These are phyloP conservation scores for Odontesthes bonariensis DNA, from an alignment of 2,113 vertebrate species.

Conservation along the genomic window DNA sequence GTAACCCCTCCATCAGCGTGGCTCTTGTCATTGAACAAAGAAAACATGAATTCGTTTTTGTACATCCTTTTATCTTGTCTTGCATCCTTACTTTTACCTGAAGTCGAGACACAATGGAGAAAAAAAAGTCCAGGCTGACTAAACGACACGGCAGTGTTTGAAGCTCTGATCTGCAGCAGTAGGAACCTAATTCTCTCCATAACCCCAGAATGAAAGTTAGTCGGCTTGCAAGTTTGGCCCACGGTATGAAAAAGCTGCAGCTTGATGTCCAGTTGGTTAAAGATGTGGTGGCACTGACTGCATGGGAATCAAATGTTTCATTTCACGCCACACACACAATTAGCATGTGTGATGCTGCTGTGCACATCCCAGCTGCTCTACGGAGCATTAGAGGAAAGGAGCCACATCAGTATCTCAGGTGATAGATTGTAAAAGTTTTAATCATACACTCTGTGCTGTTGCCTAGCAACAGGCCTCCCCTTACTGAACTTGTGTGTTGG, in stretches of 20 bases:
- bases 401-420: slow-evolving; percentile 74
- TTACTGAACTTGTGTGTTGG: slow-evolving; percentile 64
- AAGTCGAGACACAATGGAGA: slow-evolving; percentile 12
- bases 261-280: slow-evolving; percentile 25
- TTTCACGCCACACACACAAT: slow-evolving; percentile 67
- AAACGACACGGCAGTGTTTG: neutral
- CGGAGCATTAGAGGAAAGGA: slow-evolving; percentile 67
- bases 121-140: slow-evolving; percentile 13
- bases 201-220: slow-evolving; percentile 15
- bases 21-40: slow-evolving; percentile 53
- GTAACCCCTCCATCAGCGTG: slow-evolving; percentile 56
- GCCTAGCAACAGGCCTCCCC: slow-evolving; percentile 78
- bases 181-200: slow-evolving; percentile 3
- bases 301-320: slow-evolving; percentile 62
- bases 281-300: slow-evolving; percentile 18
- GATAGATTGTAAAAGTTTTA: slow-evolving; percentile 83
- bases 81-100: slow-evolving; percentile 44
- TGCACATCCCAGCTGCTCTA: slow-evolving; percentile 57
- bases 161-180: slow-evolving; percentile 1
- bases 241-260: slow-evolving; percentile 3
- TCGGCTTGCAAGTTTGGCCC: slow-evolving; percentile 1
- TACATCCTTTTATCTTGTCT: slow-evolving; percentile 55
- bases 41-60: slow-evolving; percentile 49
- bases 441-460: slow-evolving; percentile 78
- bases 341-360: slow-evolving; percentile 40